phyloP scores from a whole-genome alignment of 2,797 vertebrate species.

The Garrulus glandarius region DNA sequence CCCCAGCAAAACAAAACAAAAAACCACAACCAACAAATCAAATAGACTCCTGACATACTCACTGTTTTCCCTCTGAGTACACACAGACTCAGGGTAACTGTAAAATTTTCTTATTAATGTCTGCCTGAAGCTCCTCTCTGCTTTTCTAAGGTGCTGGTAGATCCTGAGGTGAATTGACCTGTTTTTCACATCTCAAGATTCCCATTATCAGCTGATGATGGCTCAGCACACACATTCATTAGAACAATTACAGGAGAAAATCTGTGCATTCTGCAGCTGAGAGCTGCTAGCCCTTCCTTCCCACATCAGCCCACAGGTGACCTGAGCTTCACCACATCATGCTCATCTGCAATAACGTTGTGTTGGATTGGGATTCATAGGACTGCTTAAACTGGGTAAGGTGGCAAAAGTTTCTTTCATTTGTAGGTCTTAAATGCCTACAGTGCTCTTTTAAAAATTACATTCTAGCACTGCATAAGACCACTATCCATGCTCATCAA shows the following conservation, averaged over 20 bases:
- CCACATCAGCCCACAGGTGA: not conserved
- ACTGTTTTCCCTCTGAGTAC: not conserved
- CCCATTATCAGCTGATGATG: not conserved
- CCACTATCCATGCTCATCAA: not conserved
- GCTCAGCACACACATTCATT: not conserved
- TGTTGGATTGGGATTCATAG: not conserved
- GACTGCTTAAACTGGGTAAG: not conserved
- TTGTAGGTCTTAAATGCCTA: not conserved
- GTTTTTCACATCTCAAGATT: not conserved
- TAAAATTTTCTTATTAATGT: not conserved
- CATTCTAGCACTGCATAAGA: not conserved
- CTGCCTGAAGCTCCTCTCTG: not conserved
- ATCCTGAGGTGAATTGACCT: not conserved
- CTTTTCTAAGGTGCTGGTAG: not conserved
- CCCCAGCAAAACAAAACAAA: fast-evolving
- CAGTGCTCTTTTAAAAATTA: not conserved
- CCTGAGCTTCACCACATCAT: not conserved
- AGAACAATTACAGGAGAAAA: not conserved
- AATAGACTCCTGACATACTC: not conserved
- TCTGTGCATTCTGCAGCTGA: not conserved
- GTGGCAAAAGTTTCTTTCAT: not conserved
- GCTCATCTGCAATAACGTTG: not conserved
- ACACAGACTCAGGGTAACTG: not conserved
- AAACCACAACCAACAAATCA: not conserved
- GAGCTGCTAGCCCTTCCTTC: not conserved